Conservation (phyloP, 2,113 vertebrate genomes). For the Neopipo cinnamomea region DNA sequence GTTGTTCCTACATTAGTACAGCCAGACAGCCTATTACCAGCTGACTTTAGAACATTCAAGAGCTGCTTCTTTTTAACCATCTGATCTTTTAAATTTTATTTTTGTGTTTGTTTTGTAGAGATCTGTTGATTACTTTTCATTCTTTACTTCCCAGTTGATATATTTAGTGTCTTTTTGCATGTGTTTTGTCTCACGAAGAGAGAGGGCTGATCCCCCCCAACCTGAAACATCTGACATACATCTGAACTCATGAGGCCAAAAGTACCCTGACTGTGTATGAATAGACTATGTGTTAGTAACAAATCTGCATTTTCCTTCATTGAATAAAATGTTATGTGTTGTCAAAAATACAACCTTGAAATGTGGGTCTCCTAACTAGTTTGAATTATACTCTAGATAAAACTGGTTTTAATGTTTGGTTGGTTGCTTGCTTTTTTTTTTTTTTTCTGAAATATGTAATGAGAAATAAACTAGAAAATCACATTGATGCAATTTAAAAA, state of each 20-base stretch:
- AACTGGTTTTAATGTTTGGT: neutral
- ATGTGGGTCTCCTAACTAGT: neutral
- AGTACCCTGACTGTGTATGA: neutral
- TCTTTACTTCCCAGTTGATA: neutral
- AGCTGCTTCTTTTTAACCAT: neutral
- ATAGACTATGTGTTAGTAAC: neutral
- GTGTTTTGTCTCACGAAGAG: neutral
- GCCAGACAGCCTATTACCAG: neutral
- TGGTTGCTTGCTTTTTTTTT: neutral
- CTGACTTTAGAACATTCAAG: neutral
- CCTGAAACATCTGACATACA: neutral
- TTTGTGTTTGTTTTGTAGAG: neutral
- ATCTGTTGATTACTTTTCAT: neutral
- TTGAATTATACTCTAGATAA: neutral
- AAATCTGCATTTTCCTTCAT: neutral
- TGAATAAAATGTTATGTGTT: neutral
- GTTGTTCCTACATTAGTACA: neutral
- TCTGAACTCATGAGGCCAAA: neutral
- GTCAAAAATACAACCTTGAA: neutral
- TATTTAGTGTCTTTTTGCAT: neutral
- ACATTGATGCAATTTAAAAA: neutral
- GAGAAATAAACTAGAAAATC: neutral
- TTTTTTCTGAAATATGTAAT: neutral
- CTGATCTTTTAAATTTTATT: neutral
- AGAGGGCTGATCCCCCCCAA: neutral